These are phyloP conservation scores for Agrochola lychnidis DNA, from an alignment of 2,888 invertebrate genomes.

Conservation along the genomic window DNA sequence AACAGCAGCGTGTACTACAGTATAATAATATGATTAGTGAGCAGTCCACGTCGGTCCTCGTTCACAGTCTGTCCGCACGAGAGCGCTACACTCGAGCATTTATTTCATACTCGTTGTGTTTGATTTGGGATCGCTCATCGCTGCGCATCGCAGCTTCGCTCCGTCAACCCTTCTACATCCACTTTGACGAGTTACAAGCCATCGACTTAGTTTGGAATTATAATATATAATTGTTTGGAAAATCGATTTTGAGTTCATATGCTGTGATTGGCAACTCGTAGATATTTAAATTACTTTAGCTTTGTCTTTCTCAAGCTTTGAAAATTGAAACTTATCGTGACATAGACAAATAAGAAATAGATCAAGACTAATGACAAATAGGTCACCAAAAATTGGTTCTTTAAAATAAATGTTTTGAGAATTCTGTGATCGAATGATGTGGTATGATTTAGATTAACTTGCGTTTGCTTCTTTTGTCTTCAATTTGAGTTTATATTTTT, in stretches of 20 bases:
- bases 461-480: background rate
- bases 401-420: background rate
- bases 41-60: background rate
- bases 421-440: background rate
- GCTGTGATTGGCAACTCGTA: background rate
- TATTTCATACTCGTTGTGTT: background rate
- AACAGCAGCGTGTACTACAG: too few relatives aligned
- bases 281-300: background rate
- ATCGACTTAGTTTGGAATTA: background rate
- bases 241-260: background rate
- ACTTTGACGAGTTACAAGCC: conserved; percentile 5
- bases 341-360: conserved; percentile 11
- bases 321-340: conserved; percentile 5
- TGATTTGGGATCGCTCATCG: background rate
- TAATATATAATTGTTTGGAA: background rate
- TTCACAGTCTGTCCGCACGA: background rate
- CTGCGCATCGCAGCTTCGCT: conserved; percentile 2
- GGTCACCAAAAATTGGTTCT: background rate
- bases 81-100: background rate
- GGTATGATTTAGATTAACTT: background rate
- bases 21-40: too few relatives aligned
- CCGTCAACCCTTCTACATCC: background rate
- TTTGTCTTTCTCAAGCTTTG: background rate
- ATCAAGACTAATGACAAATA: conserved; percentile 9
- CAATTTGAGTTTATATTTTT: background rate